Base-by-base conservation (phyloP, 2,113 vertebrate genomes). In the Agelaius tricolor region DNA sequence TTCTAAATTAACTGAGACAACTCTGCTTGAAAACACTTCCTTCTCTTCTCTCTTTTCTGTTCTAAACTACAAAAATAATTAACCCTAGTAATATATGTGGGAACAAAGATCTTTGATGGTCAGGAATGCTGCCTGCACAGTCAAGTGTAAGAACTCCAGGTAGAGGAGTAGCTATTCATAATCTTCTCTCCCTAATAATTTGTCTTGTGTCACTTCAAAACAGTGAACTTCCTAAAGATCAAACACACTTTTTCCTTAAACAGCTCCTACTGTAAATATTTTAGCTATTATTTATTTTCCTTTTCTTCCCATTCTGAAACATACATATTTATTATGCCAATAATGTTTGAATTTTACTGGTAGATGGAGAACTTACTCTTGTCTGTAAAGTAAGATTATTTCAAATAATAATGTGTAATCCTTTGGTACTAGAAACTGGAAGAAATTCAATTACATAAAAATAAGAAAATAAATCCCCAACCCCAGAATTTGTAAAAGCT, bases 1-100 rank as follows among this genome's bases (percentile, higher is more conserved):
- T 91, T 97, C 94, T 96, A 96, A 97, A 97, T 98, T 98, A 97
- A 97, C 94, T 93, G 95, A 94, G 76, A 26, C 41, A 23, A 24
- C 17, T 7, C 92, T 94, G 41, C 63, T 91, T 90, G 77, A 96
- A 90, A 97, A 44, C 17, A 37, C 47, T 65, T 71, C 39, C 30
- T 44, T 27, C 31, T 26, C 23, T 30, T 23, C 28, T 75, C 19
- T 17, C 3, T 2, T 18, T 73, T 79, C 77, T 85, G 27, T 89
- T 49, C 74, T 84, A 90, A 90, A 23, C 61, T 52, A 91, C 49
- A 81, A 95, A 95, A 97, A 94, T 91, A 97, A 96, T 73, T 97
- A 84, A 95, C 80, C 76, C 69, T 86, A 63, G 17, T 84, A 93
- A 72, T 39, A 93, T 27, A 69, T 57, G 74, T 67, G 39, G 51